Percentiles rank a stretch among this genome's conserved stretches.
phyloP scores from a whole-genome alignment of 2,113 vertebrate species.

The Recurvirostra avosetta region DNA sequence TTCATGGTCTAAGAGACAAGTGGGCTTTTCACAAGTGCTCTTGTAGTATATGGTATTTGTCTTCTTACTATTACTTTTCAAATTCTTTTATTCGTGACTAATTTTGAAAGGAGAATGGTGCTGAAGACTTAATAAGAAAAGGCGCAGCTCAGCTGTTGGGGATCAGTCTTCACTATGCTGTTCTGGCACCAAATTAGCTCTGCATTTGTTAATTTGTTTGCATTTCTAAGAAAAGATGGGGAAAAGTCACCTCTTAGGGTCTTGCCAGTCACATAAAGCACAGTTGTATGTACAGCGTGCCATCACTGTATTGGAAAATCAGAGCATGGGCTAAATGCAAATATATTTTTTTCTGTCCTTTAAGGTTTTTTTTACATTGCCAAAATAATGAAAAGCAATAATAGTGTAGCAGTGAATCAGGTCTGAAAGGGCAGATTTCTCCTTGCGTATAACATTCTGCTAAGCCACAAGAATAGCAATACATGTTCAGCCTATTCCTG shows the following conservation, averaged over 20 bases:
- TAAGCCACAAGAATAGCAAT: neutral
- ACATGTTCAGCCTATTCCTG: neutral
- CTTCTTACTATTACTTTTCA: neutral
- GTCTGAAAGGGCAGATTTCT: neutral
- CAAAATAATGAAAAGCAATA: neutral
- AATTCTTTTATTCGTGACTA: neutral
- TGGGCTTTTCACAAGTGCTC: neutral
- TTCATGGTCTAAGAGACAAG: neutral
- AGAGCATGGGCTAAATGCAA: neutral
- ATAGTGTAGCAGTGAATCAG: neutral
- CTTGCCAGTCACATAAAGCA: neutral
- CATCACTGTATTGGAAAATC: neutral
- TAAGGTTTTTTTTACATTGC: neutral
- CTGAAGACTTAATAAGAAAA: neutral
- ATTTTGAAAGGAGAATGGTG: neutral
- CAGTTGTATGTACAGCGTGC: neutral
- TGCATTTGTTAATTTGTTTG: constrained; percentile 41
- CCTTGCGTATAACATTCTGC: neutral
- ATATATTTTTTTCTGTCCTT: neutral
- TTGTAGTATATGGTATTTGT: neutral
- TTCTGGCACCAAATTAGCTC: constrained; percentile 5
- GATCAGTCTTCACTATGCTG: neutral
- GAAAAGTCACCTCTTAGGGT: neutral
- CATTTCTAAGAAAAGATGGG: constrained; percentile 3
- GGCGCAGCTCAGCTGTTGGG: neutral